These are phyloP conservation scores for Eueides isabella DNA, from an alignment of 1,140 invertebrate species.

Conservation along the genomic window DNA sequence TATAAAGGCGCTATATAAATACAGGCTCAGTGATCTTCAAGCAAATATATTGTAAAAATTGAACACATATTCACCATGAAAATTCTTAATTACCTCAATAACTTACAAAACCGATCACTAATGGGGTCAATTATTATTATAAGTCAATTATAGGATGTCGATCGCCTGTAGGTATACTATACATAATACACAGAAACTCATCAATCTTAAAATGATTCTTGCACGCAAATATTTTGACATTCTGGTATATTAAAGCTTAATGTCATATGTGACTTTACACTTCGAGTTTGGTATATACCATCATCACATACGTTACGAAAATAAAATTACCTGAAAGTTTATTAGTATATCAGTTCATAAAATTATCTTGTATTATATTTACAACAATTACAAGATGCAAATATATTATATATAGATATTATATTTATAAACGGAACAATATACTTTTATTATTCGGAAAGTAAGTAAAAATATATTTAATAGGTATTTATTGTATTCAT, in stretches of 20 bases:
- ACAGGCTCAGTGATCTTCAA: neutral
- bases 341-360: neutral
- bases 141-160: slow-evolving; percentile 55
- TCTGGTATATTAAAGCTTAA: slow-evolving; percentile 42
- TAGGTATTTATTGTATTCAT: no score
- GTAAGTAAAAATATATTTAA: no score
- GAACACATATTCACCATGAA: neutral
- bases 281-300: slow-evolving; percentile 9
- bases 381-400: no score
- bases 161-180: slow-evolving; percentile 37
- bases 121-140: slow-evolving; percentile 49
- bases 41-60: neutral
- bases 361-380: neutral
- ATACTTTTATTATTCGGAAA: no score
- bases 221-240: slow-evolving; percentile 45
- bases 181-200: slow-evolving; percentile 51
- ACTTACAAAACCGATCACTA: slow-evolving; percentile 32
- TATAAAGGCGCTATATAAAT: neutral
- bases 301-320: slow-evolving; percentile 12
- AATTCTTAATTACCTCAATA: slow-evolving; percentile 30
- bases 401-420: no score
- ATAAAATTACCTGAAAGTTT: neutral
- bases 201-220: slow-evolving; percentile 53
- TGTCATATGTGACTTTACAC: slow-evolving; percentile 40
- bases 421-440: no score